These are phyloP conservation scores for Drosophila lowei DNA, from an alignment of 1,140 invertebrate genomes.

Conservation along the genomic window DNA sequence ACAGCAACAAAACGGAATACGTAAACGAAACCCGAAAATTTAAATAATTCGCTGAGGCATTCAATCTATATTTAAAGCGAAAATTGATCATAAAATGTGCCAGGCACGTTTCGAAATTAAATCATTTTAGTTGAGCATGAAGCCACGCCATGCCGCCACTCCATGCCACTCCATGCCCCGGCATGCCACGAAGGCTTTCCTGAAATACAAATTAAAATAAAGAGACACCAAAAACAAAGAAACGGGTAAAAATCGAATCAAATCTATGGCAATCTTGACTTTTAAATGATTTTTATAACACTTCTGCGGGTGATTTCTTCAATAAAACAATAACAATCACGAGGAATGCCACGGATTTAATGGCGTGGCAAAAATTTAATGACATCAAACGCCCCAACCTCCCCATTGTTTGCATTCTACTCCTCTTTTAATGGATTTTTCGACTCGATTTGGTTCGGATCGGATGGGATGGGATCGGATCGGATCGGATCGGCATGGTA, in stretches of 20 bases:
- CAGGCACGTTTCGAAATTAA: slow-evolving; percentile 82
- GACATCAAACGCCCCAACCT: slow-evolving; percentile 36
- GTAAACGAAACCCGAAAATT: slow-evolving; percentile 28
- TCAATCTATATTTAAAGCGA: slow-evolving; percentile 64
- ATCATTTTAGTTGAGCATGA: slow-evolving; percentile 75
- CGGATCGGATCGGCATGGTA: not conserved
- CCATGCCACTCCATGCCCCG: too few species aligned
- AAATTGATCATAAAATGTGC: slow-evolving; percentile 73
- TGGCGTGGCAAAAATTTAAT: slow-evolving; percentile 78
- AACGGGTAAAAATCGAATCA: slow-evolving; percentile 14
- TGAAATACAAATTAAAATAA: slow-evolving; percentile 31
- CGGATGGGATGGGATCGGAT: not conserved
- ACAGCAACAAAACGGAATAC: slow-evolving; percentile 39
- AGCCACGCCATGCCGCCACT: not conserved
- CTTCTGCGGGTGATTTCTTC: slow-evolving; percentile 48
- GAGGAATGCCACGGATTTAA: slow-evolving; percentile 38
- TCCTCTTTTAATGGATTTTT: slow-evolving; percentile 68
- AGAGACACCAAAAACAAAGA: slow-evolving; percentile 9
- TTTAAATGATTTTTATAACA: slow-evolving; percentile 81
- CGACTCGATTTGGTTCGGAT: slow-evolving; percentile 14
- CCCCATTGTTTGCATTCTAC: slow-evolving; percentile 60
- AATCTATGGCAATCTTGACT: slow-evolving; percentile 55
- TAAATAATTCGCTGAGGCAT: slow-evolving; percentile 39
- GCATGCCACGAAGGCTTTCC: slow-evolving; percentile 16
- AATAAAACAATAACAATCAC: slow-evolving; percentile 33